Evolutionary conservation across 2,797 vertebrate genomes (phyloP).

Genomic region (Chloroceryle inda): DNA sequence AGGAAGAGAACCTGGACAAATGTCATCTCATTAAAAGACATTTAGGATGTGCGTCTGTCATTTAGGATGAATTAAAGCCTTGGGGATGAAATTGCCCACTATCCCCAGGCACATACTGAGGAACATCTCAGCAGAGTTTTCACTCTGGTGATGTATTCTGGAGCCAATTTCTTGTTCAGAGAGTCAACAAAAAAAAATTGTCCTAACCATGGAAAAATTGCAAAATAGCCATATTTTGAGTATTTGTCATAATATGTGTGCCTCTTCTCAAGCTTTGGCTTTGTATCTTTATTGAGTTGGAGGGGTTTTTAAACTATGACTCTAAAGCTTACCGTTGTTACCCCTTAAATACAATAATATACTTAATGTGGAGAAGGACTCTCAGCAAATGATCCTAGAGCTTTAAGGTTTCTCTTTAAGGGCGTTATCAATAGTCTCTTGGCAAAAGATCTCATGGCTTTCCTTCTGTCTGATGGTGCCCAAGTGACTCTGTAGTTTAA

Average conservation of each 20-base stretch:
- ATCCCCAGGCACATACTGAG: neutral
- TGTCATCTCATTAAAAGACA: conserved; percentile 32
- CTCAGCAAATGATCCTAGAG: conserved; percentile 15
- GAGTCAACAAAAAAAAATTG: neutral
- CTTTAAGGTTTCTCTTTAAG: conserved; percentile 38
- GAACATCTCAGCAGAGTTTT: neutral
- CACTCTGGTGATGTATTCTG: neutral
- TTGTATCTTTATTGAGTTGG: neutral
- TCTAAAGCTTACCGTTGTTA: conserved; percentile 1
- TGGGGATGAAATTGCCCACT: neutral
- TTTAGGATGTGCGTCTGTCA: neutral
- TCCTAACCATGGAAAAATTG: neutral
- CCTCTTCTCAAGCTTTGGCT: neutral
- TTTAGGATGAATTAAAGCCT: conserved; percentile 25
- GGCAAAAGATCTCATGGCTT: conserved; percentile 34
- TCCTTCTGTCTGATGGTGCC: conserved; percentile 29
- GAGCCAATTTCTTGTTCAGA: neutral
- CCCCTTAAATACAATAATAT: conserved; percentile 19
- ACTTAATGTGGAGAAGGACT: conserved; percentile 12
- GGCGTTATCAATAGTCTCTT: neutral
- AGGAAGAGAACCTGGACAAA: conserved; percentile 12
- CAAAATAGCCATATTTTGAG: neutral
- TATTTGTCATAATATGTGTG: neutral
- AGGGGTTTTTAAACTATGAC: neutral
- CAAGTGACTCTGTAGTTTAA: conserved; percentile 43